Base-by-base conservation (phyloP, 2,888 invertebrate species). In the Eurytoma adleriae region DNA sequence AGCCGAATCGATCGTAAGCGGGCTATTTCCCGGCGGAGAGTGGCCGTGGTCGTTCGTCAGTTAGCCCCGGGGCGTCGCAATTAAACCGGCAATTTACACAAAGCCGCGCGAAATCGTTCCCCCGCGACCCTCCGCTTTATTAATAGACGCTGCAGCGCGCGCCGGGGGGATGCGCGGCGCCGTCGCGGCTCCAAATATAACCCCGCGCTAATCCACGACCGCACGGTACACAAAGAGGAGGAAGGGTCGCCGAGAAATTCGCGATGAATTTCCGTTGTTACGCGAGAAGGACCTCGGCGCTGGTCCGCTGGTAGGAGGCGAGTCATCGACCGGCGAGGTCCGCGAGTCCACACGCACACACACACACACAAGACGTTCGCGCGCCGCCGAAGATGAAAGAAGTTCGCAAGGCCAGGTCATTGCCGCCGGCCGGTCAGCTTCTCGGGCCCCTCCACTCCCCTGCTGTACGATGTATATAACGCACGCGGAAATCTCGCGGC, bases 361-460 rank as follows among this genome's bases (percentile, higher is more conserved):
- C 57, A 3, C 59, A 14, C 27, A n/a, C 14, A 54, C 40, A 68
- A 59, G 13, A 18, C 20, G n/a, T n/a, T 12, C 30, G 14, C 27
- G 27, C n/a, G 3, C 40, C 24, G 20, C 13, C 83, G 83, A 85
- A 86, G 86, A 86, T 83, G 86, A 87, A 86, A 86, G 86, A 86
- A 86, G 86, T 54, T 56, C 83, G 86, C 87, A 86, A 88, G 88
- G 88, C 85, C 87, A 86, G 83, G 88, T 88, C 88, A 88, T 88
- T 88, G 88, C 86, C 88, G 86, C 84, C 84, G 78, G 24, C 64
- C 27, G 62, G 59, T 40, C 40, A 40, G 40, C 40, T 40, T 10
- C 40, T 40, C 40, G 27, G n/a, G 7, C 16, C 18, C 24, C 10
- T 2, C 40, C 18, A 59, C 27, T 24, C 12, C 7, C 64, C n/a